phyloP scores from a whole-genome alignment of 2,888 invertebrate species.

The Campopleginae sp. region DNA sequence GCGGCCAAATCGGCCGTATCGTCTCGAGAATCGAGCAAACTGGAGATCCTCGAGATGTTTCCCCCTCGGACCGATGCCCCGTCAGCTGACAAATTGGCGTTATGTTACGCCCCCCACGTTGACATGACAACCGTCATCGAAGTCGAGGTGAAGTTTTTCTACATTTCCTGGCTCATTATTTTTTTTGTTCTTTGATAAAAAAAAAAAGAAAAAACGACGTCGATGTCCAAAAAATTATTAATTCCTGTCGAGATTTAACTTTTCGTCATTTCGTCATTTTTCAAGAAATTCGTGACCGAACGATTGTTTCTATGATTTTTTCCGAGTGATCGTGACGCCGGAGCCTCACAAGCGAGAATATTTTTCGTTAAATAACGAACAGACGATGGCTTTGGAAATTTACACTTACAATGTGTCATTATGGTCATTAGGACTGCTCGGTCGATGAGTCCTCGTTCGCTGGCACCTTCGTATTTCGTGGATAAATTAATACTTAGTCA shows the following conservation, averaged over 20 bases:
- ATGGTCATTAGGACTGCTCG: conserved; percentile 56
- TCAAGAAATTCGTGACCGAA: conserved; percentile 12
- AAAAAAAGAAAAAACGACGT: not conserved
- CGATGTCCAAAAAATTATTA: not conserved
- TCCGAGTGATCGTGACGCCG: conserved; percentile 31
- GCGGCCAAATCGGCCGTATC: conserved; percentile 70
- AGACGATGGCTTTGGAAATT: conserved; percentile 8
- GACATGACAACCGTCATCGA: conserved; percentile 91
- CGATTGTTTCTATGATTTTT: conserved; percentile 21
- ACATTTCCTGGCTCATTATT: not conserved
- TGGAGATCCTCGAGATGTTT: conserved; percentile 84
- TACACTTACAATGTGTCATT: conserved; percentile 51
- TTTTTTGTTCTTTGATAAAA: too few species aligned
- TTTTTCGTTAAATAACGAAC: conserved; percentile 34
- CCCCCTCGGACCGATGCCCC: conserved; percentile 83
- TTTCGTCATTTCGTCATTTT: conserved; percentile 49
- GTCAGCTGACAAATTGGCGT: conserved; percentile 86
- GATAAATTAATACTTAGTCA: conserved; percentile 26
- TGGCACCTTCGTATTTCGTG: conserved; percentile 48
- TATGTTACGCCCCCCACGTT: conserved; percentile 88
- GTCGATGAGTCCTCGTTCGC: conserved; percentile 49
- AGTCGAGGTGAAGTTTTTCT: conserved; percentile 87
- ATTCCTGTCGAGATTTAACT: not conserved
- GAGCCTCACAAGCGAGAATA: conserved; percentile 28
- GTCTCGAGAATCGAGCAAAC: conserved; percentile 74